phyloP scores from a whole-genome alignment of 2,797 vertebrate species.

The Austrolebias charrua region DNA sequence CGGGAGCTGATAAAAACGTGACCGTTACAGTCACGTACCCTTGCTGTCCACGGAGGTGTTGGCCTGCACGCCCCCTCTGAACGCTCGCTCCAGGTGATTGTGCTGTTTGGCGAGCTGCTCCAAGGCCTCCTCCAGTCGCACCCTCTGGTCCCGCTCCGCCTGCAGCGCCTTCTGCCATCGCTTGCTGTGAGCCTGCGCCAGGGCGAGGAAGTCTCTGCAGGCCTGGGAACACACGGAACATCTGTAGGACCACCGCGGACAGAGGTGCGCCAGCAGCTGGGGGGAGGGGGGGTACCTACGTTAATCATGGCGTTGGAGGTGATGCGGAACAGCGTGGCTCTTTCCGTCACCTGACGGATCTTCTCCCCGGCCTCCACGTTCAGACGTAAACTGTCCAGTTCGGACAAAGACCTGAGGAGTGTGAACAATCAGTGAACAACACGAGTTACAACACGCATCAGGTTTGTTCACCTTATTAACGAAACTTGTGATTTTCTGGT shows the following conservation, averaged over 20 bases:
- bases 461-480: background rate
- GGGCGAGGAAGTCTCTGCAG: slow-evolving; percentile 89
- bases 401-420: slow-evolving; percentile 88
- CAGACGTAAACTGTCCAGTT: slow-evolving; percentile 89
- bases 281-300: slow-evolving; percentile 70
- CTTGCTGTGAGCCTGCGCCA: slow-evolving; percentile 93
- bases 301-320: slow-evolving; percentile 99
- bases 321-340: slow-evolving; percentile 95
- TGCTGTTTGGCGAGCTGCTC: slow-evolving; percentile 98
- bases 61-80: slow-evolving; percentile 83
- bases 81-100: slow-evolving; percentile 94
- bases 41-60: slow-evolving; percentile 80
- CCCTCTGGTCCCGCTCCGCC: slow-evolving; percentile 91
- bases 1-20: no score
- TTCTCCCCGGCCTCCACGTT: slow-evolving; percentile 92
- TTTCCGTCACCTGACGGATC: slow-evolving; percentile 94
- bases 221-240: slow-evolving; percentile 74
- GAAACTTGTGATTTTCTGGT: background rate
- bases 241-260: background rate
- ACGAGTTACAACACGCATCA: background rate
- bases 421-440: background rate
- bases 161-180: slow-evolving; percentile 97
- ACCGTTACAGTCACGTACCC: slow-evolving; percentile 58
- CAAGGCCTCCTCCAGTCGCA: slow-evolving; percentile 93
- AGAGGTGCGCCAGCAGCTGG: no score